Conservation (phyloP, 2,888 invertebrate genomes). For the Agonopterix arenella region DNA sequence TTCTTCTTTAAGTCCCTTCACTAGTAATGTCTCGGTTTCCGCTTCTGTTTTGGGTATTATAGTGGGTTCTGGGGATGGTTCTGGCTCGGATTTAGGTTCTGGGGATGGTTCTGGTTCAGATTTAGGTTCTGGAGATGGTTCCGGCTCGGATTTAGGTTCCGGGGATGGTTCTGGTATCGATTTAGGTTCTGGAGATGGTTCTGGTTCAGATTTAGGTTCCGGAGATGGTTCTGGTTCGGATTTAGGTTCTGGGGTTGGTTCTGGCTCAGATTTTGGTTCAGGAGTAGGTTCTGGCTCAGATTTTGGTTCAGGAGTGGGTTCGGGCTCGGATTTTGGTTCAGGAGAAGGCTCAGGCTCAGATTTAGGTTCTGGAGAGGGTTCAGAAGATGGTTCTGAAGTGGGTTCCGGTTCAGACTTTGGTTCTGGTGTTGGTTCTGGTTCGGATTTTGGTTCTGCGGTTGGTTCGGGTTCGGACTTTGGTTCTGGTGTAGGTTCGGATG, state of each 20-base stretch:
- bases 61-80: slow-evolving; percentile 40
- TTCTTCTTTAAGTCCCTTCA: slow-evolving; percentile 69
- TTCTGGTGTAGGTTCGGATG: slow-evolving; percentile 28
- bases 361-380: slow-evolving; percentile 56
- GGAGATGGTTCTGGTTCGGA: slow-evolving; percentile 52
- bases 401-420: slow-evolving; percentile 58
- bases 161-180: slow-evolving; percentile 31
- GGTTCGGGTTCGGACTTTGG: slow-evolving; percentile 37
- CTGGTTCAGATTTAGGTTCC: slow-evolving; percentile 54
- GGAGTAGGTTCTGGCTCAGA: slow-evolving; percentile 52
- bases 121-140: slow-evolving; percentile 30
- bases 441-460: slow-evolving; percentile 20
- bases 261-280: slow-evolving; percentile 46
- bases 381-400: slow-evolving; percentile 42
- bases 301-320: slow-evolving; percentile 49
- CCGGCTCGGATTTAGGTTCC: slow-evolving; percentile 55
- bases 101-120: slow-evolving; percentile 35
- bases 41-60: slow-evolving; percentile 44
- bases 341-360: slow-evolving; percentile 57
- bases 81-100: slow-evolving; percentile 51
- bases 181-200: slow-evolving; percentile 42
- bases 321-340: slow-evolving; percentile 58
- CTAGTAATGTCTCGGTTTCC: slow-evolving; percentile 68
- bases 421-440: slow-evolving; percentile 39
- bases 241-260: slow-evolving; percentile 43